These are phyloP conservation scores for Noctua janthe DNA, from an alignment of 2,888 invertebrate species.

Conservation along the genomic window DNA sequence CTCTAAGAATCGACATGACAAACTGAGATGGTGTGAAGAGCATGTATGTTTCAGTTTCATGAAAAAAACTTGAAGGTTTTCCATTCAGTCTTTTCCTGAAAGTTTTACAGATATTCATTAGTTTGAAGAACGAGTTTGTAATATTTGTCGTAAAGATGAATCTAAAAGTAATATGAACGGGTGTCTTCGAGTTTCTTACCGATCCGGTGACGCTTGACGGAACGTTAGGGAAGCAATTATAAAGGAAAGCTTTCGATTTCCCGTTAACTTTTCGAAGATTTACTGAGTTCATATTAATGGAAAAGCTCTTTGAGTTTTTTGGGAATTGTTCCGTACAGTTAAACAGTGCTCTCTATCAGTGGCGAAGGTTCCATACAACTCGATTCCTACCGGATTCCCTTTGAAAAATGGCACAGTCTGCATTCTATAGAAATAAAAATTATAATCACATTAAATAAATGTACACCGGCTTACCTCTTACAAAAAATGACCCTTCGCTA, in stretches of 20 bases:
- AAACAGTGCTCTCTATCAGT: not conserved
- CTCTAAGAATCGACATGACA: slow-evolving; percentile 13
- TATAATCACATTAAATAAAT: too few relatives aligned
- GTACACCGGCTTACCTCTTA: too few relatives aligned
- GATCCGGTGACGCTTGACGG: slow-evolving; percentile 31
- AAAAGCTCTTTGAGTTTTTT: not conserved
- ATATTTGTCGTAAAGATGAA: slow-evolving; percentile 38
- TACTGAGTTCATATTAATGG: slow-evolving; percentile 29
- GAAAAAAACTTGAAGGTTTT: not conserved
- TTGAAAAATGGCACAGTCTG: too few relatives aligned
- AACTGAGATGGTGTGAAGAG: not conserved
- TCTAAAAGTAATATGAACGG: slow-evolving; percentile 49
- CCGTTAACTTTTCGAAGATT: slow-evolving; percentile 25
- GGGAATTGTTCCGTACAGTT: not conserved
- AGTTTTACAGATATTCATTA: not conserved
- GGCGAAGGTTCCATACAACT: too few relatives aligned
- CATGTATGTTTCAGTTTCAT: not conserved
- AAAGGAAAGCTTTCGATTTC: slow-evolving; percentile 11
- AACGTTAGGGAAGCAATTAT: slow-evolving; percentile 42
- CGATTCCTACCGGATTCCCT: too few relatives aligned
- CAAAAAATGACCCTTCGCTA: too few relatives aligned
- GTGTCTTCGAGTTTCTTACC: slow-evolving; percentile 9
- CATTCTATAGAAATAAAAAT: too few relatives aligned
- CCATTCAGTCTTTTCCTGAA: not conserved
- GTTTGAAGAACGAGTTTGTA: slow-evolving; percentile 31